phyloP scores from a whole-genome alignment of 2,113 vertebrate genomes.

The Ptilorrhoa leucosticta region DNA sequence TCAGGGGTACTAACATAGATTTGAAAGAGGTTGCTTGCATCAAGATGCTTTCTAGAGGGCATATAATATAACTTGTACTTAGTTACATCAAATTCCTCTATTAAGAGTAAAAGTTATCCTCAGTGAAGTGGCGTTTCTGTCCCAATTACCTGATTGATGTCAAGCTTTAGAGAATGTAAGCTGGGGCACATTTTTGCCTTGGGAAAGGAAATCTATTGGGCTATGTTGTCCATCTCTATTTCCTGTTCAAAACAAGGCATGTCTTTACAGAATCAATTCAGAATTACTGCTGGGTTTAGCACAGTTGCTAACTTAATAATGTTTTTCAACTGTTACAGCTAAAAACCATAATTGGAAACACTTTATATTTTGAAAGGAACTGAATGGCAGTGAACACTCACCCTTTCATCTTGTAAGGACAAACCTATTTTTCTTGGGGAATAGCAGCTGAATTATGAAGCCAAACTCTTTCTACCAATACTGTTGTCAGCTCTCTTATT shows the following conservation, averaged over 20 bases:
- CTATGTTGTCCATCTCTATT: neutral
- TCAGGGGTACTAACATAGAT: neutral
- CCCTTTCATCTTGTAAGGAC: neutral
- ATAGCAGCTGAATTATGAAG: neutral
- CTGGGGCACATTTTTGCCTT: neutral
- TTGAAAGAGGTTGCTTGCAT: neutral
- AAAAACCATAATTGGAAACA: neutral
- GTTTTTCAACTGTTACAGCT: neutral
- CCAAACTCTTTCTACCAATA: neutral
- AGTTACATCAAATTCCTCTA: neutral
- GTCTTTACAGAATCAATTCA: conserved; percentile 10
- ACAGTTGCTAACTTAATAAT: neutral
- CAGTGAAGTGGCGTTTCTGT: neutral
- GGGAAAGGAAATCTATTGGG: neutral
- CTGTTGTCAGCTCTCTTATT: neutral
- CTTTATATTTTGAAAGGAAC: neutral
- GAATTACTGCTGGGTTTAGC: conserved; percentile 21
- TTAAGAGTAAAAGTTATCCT: neutral
- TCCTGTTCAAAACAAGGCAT: neutral
- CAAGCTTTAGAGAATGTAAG: neutral
- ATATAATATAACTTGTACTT: neutral
- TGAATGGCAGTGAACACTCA: neutral
- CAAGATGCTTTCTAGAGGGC: neutral
- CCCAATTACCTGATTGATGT: neutral
- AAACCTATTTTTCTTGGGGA: neutral